Percentiles rank a stretch among this genome's conserved stretches.
phyloP scores from a whole-genome alignment of 2,797 vertebrate genomes.

The Zenarchopterus dispar region DNA sequence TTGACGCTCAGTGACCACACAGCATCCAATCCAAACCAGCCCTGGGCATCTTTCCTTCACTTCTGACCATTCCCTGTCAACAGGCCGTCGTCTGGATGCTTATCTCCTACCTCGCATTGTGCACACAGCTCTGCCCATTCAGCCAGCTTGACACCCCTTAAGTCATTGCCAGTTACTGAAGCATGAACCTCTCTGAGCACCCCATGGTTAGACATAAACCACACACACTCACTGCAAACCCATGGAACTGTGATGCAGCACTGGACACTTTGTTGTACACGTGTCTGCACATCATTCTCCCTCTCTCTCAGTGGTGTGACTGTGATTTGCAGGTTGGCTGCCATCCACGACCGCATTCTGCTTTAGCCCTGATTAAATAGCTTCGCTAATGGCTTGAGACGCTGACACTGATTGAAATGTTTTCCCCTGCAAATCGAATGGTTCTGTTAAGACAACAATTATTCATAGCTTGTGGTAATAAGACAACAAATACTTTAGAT shows the following conservation, averaged over 20 bases:
- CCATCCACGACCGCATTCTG: conserved; percentile 41
- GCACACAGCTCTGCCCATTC: conserved; percentile 49
- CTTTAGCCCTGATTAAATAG: conserved; percentile 64
- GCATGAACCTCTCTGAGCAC: conserved; percentile 53
- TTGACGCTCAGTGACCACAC: conserved; percentile 20
- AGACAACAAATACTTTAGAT: background rate
- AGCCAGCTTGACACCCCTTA: conserved; percentile 40
- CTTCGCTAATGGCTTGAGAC: conserved; percentile 62
- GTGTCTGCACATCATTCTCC: conserved; percentile 49
- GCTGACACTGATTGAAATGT: conserved; percentile 66
- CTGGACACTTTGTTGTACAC: conserved; percentile 49
- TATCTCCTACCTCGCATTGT: conserved; percentile 57
- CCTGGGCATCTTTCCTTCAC: conserved; percentile 18
- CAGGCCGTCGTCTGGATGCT: conserved; percentile 49
- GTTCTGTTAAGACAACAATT: conserved; percentile 32
- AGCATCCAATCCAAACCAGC: conserved; percentile 22
- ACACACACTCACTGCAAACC: conserved; percentile 31
- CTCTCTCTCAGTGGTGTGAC: conserved; percentile 31
- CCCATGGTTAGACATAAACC: conserved; percentile 55
- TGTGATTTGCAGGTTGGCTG: conserved; percentile 58
- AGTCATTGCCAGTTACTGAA: conserved; percentile 51
- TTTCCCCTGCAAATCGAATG: conserved; percentile 18
- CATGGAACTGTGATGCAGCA: conserved; percentile 15
- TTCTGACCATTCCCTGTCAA: conserved; percentile 24
- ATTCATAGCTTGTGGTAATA: conserved; percentile 6